Percentiles rank a stretch among this genome's conserved stretches.
These are phyloP conservation scores for Pocillopora verrucosa DNA, from an alignment of 64 coral and sea anemone species.

Conservation along the genomic window DNA sequence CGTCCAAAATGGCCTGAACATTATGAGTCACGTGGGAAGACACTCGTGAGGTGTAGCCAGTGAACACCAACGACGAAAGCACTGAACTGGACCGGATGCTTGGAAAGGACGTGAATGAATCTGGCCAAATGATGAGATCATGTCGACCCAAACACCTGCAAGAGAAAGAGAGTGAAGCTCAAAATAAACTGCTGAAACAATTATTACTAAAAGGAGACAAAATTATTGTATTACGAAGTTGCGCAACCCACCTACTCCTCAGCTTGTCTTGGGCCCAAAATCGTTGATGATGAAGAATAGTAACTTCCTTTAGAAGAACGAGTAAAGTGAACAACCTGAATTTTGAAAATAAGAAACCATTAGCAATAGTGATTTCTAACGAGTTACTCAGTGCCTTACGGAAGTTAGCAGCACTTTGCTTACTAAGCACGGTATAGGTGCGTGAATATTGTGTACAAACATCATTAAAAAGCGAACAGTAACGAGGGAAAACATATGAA, in stretches of 20 bases:
- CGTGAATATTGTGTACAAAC: too few relatives aligned
- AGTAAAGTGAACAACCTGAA: constrained; percentile 66
- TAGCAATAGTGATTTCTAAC: background rate
- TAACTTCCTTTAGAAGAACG: constrained; percentile 69
- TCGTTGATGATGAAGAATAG: constrained; percentile 68
- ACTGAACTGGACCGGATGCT: constrained; percentile 74
- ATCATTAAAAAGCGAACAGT: too few relatives aligned
- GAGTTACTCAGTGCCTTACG: too few relatives aligned
- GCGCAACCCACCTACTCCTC: constrained; percentile 40
- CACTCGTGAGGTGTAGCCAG: constrained; percentile 74
- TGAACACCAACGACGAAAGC: constrained; percentile 76
- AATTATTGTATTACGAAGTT: background rate
- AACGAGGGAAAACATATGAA: too few relatives aligned
- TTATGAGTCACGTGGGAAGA: constrained; percentile 76
- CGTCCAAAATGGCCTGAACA: constrained; percentile 71
- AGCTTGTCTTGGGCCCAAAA: constrained; percentile 60
- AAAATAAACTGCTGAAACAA: too few relatives aligned
- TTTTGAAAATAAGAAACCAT: background rate
- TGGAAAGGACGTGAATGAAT: constrained; percentile 58
- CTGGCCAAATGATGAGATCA: constrained; percentile 78
- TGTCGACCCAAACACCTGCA: constrained; percentile 49
- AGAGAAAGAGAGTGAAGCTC: background rate
- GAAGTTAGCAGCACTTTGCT: too few relatives aligned
- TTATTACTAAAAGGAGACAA: background rate
- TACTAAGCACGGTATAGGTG: too few relatives aligned